Conservation (phyloP, 2,888 invertebrate species). For the Helleia helle region DNA sequence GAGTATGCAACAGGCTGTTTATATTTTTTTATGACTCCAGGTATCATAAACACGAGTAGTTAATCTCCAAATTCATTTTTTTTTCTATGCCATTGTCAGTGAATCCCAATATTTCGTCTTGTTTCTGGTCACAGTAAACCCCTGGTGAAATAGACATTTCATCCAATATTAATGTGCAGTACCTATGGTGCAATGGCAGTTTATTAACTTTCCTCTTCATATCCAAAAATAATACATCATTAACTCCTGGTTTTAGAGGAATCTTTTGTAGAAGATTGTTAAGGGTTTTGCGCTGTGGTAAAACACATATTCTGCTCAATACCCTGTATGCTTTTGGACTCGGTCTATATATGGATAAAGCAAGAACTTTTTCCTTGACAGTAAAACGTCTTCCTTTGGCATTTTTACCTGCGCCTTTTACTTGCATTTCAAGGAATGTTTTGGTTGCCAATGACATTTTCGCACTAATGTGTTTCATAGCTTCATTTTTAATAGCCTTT, state of each 20-base stretch:
- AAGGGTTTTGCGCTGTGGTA: too few relatives aligned
- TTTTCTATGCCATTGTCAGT: not conserved
- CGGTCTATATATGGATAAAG: too few relatives aligned
- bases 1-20: conserved; percentile 20
- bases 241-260: not conserved
- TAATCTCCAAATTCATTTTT: conserved; percentile 14
- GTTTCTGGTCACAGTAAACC: conserved; percentile 11
- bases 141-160: conserved; percentile 17
- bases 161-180: conserved; percentile 17
- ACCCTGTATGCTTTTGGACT: too few relatives aligned
- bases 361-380: too few relatives aligned
- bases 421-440: too few relatives aligned
- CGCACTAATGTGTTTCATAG: too few relatives aligned
- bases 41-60: conserved; percentile 16
- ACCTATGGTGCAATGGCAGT: not conserved
- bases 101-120: conserved; percentile 9
- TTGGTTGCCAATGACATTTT: too few relatives aligned
- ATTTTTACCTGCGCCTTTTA: too few relatives aligned
- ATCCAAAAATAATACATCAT: conserved; percentile 1
- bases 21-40: conserved; percentile 13
- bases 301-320: too few relatives aligned
- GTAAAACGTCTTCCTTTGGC: too few relatives aligned
- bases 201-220: conserved; percentile 1
- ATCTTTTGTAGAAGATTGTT: conserved; percentile 1
- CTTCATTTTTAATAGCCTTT: too few relatives aligned